Evolutionary conservation across 1,140 invertebrate species (phyloP).

Genomic region (Lepidotrigona ventralis): DNA sequence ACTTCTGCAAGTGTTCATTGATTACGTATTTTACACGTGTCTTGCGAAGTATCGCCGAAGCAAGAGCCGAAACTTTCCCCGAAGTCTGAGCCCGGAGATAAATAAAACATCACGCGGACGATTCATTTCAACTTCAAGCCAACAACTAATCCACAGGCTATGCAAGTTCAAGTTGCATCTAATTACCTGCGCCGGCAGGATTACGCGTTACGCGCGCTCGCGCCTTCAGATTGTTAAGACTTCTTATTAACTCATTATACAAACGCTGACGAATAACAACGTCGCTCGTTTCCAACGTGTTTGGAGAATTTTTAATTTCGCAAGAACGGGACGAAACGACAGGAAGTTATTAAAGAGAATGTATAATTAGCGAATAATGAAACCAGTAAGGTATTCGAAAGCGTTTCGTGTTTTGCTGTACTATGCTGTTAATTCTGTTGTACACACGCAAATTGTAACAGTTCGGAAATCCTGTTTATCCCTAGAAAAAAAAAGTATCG

Average conservation of each 20-base stretch:
- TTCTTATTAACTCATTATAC: conserved; percentile 11
- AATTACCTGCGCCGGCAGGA: conserved; percentile 41
- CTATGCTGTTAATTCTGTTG: not conserved
- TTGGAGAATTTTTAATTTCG: not conserved
- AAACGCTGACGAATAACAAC: not conserved
- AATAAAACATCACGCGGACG: conserved; percentile 49
- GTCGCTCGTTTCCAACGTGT: not conserved
- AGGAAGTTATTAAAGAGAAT: not conserved
- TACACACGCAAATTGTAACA: not conserved
- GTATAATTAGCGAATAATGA: not conserved
- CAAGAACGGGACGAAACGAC: not conserved
- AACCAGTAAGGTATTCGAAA: not conserved
- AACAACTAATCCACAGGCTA: conserved; percentile 35
- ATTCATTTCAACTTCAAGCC: conserved; percentile 53
- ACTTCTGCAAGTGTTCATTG: not conserved
- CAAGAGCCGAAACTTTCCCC: too few relatives aligned
- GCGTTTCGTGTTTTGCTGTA: not conserved
- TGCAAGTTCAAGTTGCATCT: conserved; percentile 41
- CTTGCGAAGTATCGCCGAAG: not conserved
- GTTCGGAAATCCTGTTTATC: not conserved
- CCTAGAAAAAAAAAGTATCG: not conserved
- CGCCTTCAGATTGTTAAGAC: not conserved
- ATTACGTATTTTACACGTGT: not conserved
- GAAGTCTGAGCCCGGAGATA: conserved; percentile 25
- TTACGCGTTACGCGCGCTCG: conserved; percentile 36